These are phyloP conservation scores for Camponotus fellah DNA, from an alignment of 2,888 invertebrate species.

Conservation along the genomic window DNA sequence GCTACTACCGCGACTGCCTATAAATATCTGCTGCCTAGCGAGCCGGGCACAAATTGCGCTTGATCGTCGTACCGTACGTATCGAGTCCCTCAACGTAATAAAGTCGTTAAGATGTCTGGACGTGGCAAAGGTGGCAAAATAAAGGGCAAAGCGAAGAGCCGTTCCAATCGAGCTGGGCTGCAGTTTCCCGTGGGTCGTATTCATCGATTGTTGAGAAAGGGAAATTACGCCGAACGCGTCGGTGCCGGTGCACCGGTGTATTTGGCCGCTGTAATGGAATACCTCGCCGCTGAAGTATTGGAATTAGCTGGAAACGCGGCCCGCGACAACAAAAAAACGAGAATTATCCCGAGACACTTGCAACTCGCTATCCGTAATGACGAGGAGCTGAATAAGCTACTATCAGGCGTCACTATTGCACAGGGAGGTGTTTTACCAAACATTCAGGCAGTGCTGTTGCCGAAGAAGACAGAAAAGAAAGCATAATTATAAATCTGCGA, in stretches of 20 bases:
- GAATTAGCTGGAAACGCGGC: conserved; percentile 90
- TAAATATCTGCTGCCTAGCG: background rate
- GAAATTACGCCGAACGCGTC: conserved; percentile 89
- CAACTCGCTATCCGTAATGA: conserved; percentile 93
- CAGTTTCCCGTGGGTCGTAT: conserved; percentile 89
- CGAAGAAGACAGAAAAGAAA: conserved; percentile 89
- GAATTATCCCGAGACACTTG: conserved; percentile 80
- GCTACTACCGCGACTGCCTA: background rate
- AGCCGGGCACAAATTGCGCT: background rate
- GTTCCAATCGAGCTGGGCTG: conserved; percentile 88
- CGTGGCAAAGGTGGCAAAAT: conserved; percentile 78
- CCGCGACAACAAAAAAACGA: conserved; percentile 90
- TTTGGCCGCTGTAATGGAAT: conserved; percentile 89
- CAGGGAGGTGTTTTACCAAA: conserved; percentile 94
- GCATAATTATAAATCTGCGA: conserved; percentile 61
- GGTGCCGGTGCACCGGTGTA: conserved; percentile 88
- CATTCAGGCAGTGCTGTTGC: conserved; percentile 91
- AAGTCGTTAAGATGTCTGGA: conserved; percentile 71
- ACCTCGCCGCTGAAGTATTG: conserved; percentile 90
- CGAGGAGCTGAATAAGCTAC: conserved; percentile 92
- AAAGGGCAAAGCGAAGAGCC: conserved; percentile 87
- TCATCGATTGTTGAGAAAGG: conserved; percentile 88
- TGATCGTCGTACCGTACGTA: background rate
- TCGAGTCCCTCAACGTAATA: background rate
- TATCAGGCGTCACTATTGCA: conserved; percentile 92